phyloP scores from a whole-genome alignment of 2,797 vertebrate genomes.

The Vespertilio murinus region DNA sequence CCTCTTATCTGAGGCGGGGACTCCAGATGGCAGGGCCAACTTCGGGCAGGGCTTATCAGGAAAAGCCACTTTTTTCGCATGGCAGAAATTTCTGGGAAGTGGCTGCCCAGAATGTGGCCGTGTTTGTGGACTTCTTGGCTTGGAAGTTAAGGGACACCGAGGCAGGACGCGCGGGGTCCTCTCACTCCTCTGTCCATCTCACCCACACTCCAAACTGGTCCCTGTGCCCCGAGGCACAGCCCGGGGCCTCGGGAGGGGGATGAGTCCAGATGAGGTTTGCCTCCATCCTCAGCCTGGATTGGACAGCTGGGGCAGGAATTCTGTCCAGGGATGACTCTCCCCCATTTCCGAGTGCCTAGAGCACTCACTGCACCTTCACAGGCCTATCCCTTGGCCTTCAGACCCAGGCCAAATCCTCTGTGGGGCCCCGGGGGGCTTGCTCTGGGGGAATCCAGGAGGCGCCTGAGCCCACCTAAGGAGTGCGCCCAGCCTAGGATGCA shows the following conservation, averaged over 20 bases:
- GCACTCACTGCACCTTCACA: not conserved
- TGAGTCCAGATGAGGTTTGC: not conserved
- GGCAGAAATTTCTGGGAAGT: slow-evolving; percentile 25
- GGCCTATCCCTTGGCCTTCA: not conserved
- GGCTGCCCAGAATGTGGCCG: not conserved
- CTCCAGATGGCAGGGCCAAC: not conserved
- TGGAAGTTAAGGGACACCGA: not conserved
- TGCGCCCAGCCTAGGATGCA: not conserved
- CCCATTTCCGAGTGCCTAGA: not conserved
- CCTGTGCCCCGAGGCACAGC: not conserved
- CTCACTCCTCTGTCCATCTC: not conserved
- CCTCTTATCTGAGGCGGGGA: not conserved
- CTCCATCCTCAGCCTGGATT: not conserved
- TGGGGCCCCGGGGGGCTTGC: not conserved
- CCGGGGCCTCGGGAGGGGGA: not conserved
- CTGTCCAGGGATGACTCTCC: not conserved
- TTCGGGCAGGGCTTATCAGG: not conserved
- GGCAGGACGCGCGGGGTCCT: not conserved
- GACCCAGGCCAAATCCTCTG: not conserved
- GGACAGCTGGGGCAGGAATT: not conserved
- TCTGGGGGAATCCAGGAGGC: not conserved
- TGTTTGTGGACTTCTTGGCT: not conserved
- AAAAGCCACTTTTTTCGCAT: not conserved
- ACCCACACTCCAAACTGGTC: not conserved
- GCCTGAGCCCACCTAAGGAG: not conserved